Conservation (phyloP, 1,140 invertebrate genomes). For the Penaeus japonicus region DNA sequence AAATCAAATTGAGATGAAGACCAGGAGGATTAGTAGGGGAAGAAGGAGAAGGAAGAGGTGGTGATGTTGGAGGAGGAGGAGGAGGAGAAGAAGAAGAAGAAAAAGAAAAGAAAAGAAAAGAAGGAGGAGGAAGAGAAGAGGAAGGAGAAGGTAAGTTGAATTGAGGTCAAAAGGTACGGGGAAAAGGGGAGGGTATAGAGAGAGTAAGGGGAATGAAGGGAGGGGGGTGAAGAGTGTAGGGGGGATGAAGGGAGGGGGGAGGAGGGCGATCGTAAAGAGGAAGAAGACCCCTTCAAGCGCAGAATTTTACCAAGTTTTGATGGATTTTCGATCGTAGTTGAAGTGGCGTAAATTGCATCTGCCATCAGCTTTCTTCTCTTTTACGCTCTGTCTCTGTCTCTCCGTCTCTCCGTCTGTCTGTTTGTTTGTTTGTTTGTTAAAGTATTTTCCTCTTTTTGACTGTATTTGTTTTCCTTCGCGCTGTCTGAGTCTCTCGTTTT, state of each 20-base stretch:
- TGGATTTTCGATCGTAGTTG: constrained; percentile 37
- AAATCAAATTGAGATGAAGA: too few species aligned
- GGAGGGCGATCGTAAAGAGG: neutral
- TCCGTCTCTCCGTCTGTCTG: neutral
- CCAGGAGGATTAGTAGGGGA: too few species aligned
- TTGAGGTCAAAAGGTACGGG: neutral
- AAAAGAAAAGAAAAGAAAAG: neutral
- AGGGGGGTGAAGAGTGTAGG: too few species aligned
- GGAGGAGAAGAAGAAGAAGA: neutral
- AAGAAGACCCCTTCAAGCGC: constrained; percentile 21
- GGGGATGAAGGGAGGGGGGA: neutral
- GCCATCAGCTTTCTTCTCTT: neutral
- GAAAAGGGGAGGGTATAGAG: neutral
- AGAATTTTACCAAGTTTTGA: constrained; percentile 43
- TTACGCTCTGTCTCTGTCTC: neutral
- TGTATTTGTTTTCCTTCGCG: too few species aligned
- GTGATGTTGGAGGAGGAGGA: neutral
- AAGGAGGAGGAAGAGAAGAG: neutral
- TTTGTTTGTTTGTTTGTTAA: too few species aligned
- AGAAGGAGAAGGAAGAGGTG: neutral
- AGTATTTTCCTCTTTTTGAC: too few species aligned
- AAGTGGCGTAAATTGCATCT: constrained; percentile 41
- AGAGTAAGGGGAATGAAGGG: neutral
- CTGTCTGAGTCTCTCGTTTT: too few species aligned
- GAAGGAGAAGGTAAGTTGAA: neutral